Conservation (phyloP, 2,113 vertebrate genomes). For the Nibea albiflora region DNA sequence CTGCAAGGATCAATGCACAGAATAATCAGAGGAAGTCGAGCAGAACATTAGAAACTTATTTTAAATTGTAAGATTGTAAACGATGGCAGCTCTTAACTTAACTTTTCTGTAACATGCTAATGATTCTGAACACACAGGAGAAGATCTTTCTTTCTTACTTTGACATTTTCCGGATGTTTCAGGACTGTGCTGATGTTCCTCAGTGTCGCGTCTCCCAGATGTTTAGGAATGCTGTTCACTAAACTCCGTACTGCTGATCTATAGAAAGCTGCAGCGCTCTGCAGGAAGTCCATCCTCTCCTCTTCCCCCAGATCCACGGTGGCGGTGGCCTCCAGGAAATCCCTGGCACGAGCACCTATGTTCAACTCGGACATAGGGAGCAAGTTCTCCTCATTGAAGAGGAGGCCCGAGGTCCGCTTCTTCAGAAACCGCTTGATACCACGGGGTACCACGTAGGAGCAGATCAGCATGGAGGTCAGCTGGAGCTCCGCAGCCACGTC, state of each 20-base stretch:
- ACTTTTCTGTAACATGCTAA: no score
- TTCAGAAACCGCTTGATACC: constrained; percentile 21
- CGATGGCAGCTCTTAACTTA: no score
- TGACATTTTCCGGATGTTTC: constrained; percentile 38
- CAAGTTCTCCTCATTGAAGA: constrained; percentile 1
- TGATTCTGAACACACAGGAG: no score
- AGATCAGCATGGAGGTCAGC: constrained; percentile 52
- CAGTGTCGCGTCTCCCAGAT: constrained; percentile 43
- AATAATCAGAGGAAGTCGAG: background rate
- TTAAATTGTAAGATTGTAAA: no score
- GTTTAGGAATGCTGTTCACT: constrained; percentile 57
- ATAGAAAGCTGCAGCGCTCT: constrained; percentile 66
- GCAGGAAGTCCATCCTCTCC: constrained; percentile 47
- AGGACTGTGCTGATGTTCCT: constrained; percentile 65
- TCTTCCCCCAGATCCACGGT: constrained; percentile 13
- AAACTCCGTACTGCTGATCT: constrained; percentile 57
- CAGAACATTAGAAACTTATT: background rate
- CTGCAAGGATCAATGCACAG: background rate
- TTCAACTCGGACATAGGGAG: constrained; percentile 51
- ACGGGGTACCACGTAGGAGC: constrained; percentile 39
- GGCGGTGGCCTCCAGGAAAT: constrained; percentile 48
- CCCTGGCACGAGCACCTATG: constrained; percentile 46
- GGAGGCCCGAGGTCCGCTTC: constrained; percentile 6
- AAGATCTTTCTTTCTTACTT: constrained; percentile 44
- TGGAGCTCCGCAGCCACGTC: constrained; percentile 56